Evolutionary conservation across 2,888 invertebrate genomes (phyloP).

Genomic region (Pilophorus perplexus): DNA sequence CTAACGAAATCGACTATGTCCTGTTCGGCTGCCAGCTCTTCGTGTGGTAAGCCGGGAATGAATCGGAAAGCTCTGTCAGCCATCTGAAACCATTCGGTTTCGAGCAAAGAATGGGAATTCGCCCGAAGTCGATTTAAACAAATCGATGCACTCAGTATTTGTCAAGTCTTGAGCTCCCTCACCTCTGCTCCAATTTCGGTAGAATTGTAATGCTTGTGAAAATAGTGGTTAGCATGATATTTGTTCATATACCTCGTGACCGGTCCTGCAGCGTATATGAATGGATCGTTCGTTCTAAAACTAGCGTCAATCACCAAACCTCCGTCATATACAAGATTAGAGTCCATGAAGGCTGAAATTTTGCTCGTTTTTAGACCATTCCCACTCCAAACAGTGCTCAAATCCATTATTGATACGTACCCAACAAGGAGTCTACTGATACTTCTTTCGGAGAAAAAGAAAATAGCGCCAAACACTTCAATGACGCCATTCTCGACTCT

Average conservation of each 20-base stretch:
- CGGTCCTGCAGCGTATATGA: conserved; percentile 65
- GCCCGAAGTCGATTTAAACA: background rate
- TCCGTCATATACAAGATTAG: conserved; percentile 63
- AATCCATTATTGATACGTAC: no score
- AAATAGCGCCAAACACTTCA: conserved; percentile 60
- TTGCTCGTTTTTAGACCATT: no score
- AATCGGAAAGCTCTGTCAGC: conserved; percentile 7
- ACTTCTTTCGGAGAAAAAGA: conserved; percentile 60
- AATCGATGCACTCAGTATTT: no score
- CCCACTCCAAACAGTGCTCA: no score
- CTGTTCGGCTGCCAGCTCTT: conserved; percentile 9
- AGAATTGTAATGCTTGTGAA: conserved; percentile 60
- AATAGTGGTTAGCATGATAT: conserved; percentile 57
- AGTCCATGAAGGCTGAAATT: conserved; percentile 57
- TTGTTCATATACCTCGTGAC: conserved; percentile 62
- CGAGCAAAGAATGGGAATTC: background rate
- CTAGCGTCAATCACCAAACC: conserved; percentile 62
- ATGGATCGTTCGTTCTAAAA: conserved; percentile 64
- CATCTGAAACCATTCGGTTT: conserved; percentile 13
- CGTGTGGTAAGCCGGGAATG: background rate
- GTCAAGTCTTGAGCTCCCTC: conserved; percentile 6
- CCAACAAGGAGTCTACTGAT: background rate
- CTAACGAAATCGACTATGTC: conserved; percentile 51
- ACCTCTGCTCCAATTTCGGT: conserved; percentile 65
- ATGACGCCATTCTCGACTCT: conserved; percentile 53